Evolutionary conservation across 2,113 vertebrate genomes (phyloP).

Genomic region (Ptychochromis oligacanthus): DNA sequence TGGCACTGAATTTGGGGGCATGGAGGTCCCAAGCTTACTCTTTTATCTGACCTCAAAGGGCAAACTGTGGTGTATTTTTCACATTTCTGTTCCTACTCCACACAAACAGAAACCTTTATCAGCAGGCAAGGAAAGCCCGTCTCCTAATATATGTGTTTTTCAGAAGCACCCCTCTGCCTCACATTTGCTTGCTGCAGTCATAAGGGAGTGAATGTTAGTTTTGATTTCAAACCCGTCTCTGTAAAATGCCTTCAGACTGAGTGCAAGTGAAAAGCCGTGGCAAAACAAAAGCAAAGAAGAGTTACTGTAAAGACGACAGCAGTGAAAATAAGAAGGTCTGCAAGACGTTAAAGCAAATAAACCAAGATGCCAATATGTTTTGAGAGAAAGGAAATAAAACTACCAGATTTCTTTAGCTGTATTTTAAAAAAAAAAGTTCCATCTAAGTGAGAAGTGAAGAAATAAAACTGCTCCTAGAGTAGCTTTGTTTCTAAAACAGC

Average conservation of each 20-base stretch:
- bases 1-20: slow-evolving; percentile 50
- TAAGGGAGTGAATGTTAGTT: background rate
- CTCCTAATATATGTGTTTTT: background rate
- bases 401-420: background rate
- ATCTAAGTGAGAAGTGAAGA: background rate
- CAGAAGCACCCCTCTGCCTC: background rate
- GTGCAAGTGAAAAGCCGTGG: background rate
- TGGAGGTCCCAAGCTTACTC: slow-evolving; percentile 42
- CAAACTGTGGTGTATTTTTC: background rate
- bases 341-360: background rate
- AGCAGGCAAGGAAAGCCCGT: background rate
- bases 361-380: background rate
- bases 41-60: slow-evolving; percentile 51
- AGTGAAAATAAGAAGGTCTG: background rate
- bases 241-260: background rate
- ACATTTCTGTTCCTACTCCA: slow-evolving; percentile 12
- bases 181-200: background rate
- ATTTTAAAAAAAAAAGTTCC: background rate
- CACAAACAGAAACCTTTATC: slow-evolving; percentile 13
- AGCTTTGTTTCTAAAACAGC: background rate
- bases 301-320: background rate
- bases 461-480: background rate
- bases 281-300: background rate
- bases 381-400: background rate
- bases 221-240: background rate